Evolutionary conservation across 1,140 invertebrate species (phyloP).

Genomic region (Trachymyrmex septentrionalis): DNA sequence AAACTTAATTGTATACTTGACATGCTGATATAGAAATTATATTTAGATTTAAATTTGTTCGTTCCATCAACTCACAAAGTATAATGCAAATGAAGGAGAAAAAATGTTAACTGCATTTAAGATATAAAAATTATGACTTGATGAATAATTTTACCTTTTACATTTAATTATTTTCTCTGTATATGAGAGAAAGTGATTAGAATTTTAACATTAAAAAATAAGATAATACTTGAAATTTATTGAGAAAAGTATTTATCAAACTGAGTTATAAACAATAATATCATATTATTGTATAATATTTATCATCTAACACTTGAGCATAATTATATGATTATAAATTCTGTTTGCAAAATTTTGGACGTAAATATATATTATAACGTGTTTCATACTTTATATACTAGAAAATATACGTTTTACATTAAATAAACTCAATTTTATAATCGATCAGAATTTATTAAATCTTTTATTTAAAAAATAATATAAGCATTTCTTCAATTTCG

Average conservation of each 20-base stretch:
- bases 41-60: not conserved
- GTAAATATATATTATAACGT: not conserved
- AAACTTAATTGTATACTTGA: not conserved
- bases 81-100: not conserved
- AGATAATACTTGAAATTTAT: not conserved
- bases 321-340: not conserved
- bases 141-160: not conserved
- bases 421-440: not conserved
- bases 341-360: not conserved
- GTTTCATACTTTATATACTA: not conserved
- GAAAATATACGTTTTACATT: not conserved
- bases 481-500: not conserved
- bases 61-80: not conserved
- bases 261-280: not conserved
- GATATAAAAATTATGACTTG: constrained; percentile 5
- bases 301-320: not conserved
- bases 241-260: not conserved
- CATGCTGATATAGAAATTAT: not conserved
- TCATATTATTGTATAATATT: constrained; percentile 6
- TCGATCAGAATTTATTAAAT: not conserved
- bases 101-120: not conserved
- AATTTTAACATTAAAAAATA: not conserved
- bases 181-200: too few species aligned
- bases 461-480: not conserved
- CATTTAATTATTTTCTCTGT: not conserved